phyloP scores from a whole-genome alignment of 2,888 invertebrate genomes.

The Limenitis camilla region DNA sequence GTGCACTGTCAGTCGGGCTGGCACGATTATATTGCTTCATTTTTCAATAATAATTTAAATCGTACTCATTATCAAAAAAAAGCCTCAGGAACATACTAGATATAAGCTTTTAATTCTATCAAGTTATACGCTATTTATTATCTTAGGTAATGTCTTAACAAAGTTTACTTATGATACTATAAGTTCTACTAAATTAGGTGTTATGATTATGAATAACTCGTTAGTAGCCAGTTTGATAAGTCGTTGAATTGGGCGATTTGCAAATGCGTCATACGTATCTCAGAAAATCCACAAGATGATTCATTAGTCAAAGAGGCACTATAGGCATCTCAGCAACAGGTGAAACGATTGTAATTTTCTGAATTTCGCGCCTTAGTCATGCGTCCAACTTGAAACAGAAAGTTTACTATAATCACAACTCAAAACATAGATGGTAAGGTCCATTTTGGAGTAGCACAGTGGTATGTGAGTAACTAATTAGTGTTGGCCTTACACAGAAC shows the following conservation, averaged over 20 bases:
- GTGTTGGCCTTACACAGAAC: slow-evolving; percentile 6
- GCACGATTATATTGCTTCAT: slow-evolving; percentile 10
- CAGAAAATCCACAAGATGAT: slow-evolving; percentile 11
- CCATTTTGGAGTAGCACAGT: slow-evolving; percentile 2
- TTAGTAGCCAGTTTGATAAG: too few species aligned
- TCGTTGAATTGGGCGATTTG: neutral
- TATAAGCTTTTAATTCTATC: too few species aligned
- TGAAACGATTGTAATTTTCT: slow-evolving; percentile 28
- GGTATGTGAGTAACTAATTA: slow-evolving; percentile 1
- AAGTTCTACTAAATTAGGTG: too few species aligned
- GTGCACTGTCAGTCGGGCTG: slow-evolving; percentile 1
- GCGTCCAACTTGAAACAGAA: neutral
- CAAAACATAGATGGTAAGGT: neutral
- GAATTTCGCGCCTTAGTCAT: slow-evolving; percentile 25
- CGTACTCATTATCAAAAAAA: neutral
- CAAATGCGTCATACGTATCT: slow-evolving; percentile 2
- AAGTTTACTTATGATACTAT: too few species aligned
- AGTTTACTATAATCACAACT: neutral
- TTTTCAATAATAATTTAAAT: neutral
- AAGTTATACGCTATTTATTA: too few species aligned
- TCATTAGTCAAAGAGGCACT: slow-evolving; percentile 9
- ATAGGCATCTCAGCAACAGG: slow-evolving; percentile 26
- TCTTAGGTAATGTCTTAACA: too few species aligned
- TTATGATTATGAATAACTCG: too few species aligned
- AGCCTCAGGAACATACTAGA: too few species aligned